Conservation (phyloP, 2,113 vertebrate genomes). For the Sceloporus undulatus region DNA sequence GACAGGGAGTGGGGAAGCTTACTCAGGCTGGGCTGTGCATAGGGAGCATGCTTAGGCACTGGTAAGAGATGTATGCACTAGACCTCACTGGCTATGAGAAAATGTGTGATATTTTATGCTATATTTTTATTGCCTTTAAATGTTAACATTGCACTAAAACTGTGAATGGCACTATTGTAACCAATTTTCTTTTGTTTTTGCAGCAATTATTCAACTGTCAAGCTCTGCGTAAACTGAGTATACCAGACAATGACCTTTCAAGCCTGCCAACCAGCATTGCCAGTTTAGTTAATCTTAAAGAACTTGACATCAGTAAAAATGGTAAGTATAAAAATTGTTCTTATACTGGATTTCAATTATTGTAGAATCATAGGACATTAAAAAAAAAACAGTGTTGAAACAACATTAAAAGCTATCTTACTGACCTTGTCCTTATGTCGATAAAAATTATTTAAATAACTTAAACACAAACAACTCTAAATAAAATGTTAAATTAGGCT, state of each 20-base stretch:
- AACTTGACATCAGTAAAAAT: constrained; percentile 99
- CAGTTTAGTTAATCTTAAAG: constrained; percentile 97
- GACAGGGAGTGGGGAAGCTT: not conserved
- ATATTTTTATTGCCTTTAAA: not conserved
- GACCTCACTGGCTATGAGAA: not conserved
- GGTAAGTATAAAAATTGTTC: constrained; percentile 80
- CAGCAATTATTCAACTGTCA: constrained; percentile 99
- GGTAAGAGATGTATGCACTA: rapidly evolving
- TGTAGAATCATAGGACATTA: not conserved
- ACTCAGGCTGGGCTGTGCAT: not conserved
- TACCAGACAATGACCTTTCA: constrained; percentile 98
- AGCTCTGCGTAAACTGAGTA: constrained; percentile 95
- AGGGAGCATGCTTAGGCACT: rapidly evolving
- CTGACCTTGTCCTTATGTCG: not conserved
- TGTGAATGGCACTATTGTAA: constrained; percentile 3
- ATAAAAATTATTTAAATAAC: not conserved
- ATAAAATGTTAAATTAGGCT: not conserved
- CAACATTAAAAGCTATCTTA: not conserved
- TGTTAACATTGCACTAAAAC: not conserved
- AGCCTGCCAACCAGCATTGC: constrained; percentile 95
- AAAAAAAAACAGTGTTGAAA: not conserved
- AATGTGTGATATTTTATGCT: not conserved
- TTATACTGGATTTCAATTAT: constrained; percentile 10
- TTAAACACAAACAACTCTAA: not conserved
- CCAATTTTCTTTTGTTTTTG: constrained; percentile 64